phyloP scores from a whole-genome alignment of 1,140 invertebrate species.

The Hetaerina americana region DNA sequence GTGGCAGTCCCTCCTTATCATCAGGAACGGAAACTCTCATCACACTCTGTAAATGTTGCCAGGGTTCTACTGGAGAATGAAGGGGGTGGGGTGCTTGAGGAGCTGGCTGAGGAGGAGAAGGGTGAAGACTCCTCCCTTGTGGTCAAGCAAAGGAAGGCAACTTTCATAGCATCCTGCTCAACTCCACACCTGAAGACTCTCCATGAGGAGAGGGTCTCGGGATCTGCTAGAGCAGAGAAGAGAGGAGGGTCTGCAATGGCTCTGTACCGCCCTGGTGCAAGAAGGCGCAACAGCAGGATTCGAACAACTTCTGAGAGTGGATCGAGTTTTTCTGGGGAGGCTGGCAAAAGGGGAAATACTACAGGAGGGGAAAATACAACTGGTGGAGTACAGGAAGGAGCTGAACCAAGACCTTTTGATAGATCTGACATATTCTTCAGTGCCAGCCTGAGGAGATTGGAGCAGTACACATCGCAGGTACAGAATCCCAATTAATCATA shows the following conservation, averaged over 20 bases:
- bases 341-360: slow-evolving; percentile 22
- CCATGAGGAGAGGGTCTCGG: background rate
- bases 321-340: background rate
- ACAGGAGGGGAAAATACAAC: slow-evolving; percentile 23
- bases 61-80: background rate
- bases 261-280: background rate
- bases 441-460: slow-evolving; percentile 62
- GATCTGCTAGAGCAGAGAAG: background rate
- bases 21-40: background rate
- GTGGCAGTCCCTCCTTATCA: background rate
- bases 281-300: background rate
- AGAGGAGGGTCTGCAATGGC: background rate
- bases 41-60: background rate
- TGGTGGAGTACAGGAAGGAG: slow-evolving; percentile 23
- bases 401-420: slow-evolving; percentile 50
- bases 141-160: background rate
- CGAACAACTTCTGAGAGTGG: background rate
- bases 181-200: background rate
- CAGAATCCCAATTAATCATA: slow-evolving; percentile 10
- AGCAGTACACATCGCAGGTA: slow-evolving; percentile 65
- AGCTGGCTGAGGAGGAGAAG: background rate
- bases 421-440: slow-evolving; percentile 82
- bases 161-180: background rate
- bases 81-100: background rate
- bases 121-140: background rate